Evolutionary conservation across 2,113 vertebrate genomes (phyloP).

Genomic region (Echinops telfairi): DNA sequence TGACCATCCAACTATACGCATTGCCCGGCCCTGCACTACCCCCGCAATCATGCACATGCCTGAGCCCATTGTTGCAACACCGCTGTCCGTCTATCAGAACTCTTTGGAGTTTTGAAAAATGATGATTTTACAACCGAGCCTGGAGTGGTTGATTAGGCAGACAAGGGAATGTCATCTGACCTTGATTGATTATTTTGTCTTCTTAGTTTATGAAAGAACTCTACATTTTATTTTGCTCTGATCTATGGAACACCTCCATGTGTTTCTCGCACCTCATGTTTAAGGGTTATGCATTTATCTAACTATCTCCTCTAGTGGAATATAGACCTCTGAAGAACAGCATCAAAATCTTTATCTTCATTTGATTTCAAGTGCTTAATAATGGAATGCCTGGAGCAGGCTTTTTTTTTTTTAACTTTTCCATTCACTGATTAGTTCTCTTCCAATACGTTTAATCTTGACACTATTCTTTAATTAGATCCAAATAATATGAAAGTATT

Average conservation of each 20-base stretch:
- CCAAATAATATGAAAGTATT: conserved; percentile 70
- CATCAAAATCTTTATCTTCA: not conserved
- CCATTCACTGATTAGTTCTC: conserved; percentile 57
- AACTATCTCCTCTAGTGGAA: not conserved
- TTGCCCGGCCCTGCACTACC: too few species aligned
- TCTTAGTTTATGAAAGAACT: conserved; percentile 28
- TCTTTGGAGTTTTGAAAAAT: not conserved
- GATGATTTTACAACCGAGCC: not conserved
- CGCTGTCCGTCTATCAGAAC: not conserved
- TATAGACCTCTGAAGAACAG: not conserved
- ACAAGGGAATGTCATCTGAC: conserved; percentile 35
- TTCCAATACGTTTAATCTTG: conserved; percentile 57
- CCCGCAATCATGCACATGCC: too few species aligned
- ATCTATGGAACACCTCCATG: not conserved
- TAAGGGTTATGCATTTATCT: not conserved
- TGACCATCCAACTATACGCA: too few species aligned
- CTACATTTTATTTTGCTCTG: conserved; percentile 57
- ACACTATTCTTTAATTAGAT: conserved; percentile 62
- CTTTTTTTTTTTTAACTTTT: conserved; percentile 30
- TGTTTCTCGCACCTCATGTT: conserved; percentile 42
- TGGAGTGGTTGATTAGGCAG: conserved; percentile 2
- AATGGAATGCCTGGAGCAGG: not conserved
- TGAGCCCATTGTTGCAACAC: too few species aligned
- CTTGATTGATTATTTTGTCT: conserved; percentile 61
- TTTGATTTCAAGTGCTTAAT: conserved; percentile 47